Base-by-base conservation (phyloP, 2,113 vertebrate genomes). In the Phrynocephalus versicolor region DNA sequence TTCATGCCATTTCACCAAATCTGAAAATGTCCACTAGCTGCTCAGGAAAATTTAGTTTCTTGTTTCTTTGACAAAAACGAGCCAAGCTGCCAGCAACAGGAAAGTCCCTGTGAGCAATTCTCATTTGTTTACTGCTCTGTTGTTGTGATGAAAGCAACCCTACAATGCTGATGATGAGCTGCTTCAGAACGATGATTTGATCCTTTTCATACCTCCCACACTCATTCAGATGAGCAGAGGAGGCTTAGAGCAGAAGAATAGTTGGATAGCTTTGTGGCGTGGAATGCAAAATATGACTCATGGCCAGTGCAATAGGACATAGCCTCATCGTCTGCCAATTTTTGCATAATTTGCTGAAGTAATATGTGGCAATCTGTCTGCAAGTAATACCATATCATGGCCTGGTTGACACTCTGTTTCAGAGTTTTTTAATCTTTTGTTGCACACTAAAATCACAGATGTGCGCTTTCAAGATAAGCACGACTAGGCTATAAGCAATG, bases 211-310 rank as follows among this genome's bases (percentile, higher is more conserved):
- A 70, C 67, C 9, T 86, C 23, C 16, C 0, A 21, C 30, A 30
- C 5, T 0, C 0, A 0, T 79, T 89, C 39, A 35, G 51, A 73
- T 83, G 30, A 89, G 30, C 55, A 70, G 9, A 74, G 39, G 10
- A 55, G 81, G n/a, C 41, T 81, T 83, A 65, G 77, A 90, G 13
- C n/a, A 85, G 37, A 81, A 85, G 76, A 7, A 2, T 21, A 13
- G 62, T 7, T 72, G 21, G 30, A 69, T 58, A 84, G 72, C 39
- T 64, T 0, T 33, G 12, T 30, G 39, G 69, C 25, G 23, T 27
- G 81, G 82, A n/a, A 16, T 18, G 6, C 30, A 60, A n/a, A n/a
- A 67, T 71, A 35, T 89, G 13, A n/a, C 86, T 84, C 62, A 78
- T 84, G 37, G 69, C 30, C 74, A 84, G 30, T 19, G 74, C 16